A percentile compares a stretch with the other conserved stretches of the same genome.
Conservation (phyloP, 2,888 invertebrate genomes). For the Sisyra nigra region DNA sequence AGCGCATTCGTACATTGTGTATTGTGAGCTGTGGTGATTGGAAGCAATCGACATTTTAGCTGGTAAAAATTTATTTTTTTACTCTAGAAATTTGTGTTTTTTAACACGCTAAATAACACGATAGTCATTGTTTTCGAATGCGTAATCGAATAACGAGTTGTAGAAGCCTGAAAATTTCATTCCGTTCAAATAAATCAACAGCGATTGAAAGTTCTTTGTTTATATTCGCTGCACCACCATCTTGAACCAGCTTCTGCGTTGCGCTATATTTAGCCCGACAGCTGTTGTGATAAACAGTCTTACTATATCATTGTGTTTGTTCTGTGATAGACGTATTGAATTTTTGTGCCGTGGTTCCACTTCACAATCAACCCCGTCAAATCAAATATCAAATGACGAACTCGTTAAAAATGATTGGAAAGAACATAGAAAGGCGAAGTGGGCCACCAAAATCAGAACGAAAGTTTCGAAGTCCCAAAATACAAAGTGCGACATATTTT, state of each 20-base stretch:
- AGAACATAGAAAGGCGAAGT: slow-evolving; percentile 9
- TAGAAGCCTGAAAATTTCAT: not conserved
- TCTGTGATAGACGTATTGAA: slow-evolving; percentile 12
- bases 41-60: slow-evolving; percentile 2
- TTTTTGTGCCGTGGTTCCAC: slow-evolving; percentile 1
- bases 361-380: not conserved
- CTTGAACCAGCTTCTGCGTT: slow-evolving; percentile 12
- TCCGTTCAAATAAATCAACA: slow-evolving; percentile 1
- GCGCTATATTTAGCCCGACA: slow-evolving; percentile 12
- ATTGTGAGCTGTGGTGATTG: slow-evolving; percentile 3
- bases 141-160: not conserved
- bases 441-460: slow-evolving; percentile 5
- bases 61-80: slow-evolving; percentile 9
- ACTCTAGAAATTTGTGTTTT: slow-evolving; percentile 7
- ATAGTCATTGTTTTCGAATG: not conserved
- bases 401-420: slow-evolving; percentile 12
- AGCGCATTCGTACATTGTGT: too few relatives aligned
- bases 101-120: slow-evolving; percentile 1
- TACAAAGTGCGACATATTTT: slow-evolving; percentile 8
- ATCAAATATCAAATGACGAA: slow-evolving; percentile 11
- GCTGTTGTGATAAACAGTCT: slow-evolving; percentile 13
- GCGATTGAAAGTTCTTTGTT: slow-evolving; percentile 8
- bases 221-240: slow-evolving; percentile 12
- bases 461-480: slow-evolving; percentile 6
- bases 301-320: slow-evolving; percentile 12